phyloP scores from a whole-genome alignment of 2,888 invertebrate species.

The Cybosia mesomella region DNA sequence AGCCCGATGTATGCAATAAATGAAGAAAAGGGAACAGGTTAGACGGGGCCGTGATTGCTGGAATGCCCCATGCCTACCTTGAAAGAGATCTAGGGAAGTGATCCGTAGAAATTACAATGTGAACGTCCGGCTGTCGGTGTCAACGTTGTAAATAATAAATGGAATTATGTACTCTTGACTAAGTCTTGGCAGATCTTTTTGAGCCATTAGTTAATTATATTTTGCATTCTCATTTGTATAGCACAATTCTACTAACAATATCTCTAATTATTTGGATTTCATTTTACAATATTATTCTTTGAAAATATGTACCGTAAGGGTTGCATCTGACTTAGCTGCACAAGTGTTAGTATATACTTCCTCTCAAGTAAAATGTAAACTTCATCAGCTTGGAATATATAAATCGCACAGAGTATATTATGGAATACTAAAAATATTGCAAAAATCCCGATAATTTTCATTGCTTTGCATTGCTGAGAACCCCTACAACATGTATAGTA shows the following conservation, averaged over 20 bases:
- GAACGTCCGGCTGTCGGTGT: no score
- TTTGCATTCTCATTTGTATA: constrained; percentile 6
- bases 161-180: neutral
- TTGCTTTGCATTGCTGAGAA: neutral
- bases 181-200: neutral
- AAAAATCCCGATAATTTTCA: neutral
- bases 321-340: neutral
- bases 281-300: constrained; percentile 17
- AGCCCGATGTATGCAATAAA: neutral
- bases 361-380: neutral
- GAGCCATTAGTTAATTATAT: neutral
- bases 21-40: neutral
- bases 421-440: neutral
- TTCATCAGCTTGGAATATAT: neutral
- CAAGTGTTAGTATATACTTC: neutral
- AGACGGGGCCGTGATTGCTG: neutral
- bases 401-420: neutral
- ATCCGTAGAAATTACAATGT: no score
- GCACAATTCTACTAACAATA: constrained; percentile 14
- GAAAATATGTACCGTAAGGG: neutral
- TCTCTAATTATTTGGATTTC: constrained; percentile 8
- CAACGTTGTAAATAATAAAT: neutral
- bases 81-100: no score
- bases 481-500: neutral
- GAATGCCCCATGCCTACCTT: neutral